Conservation (phyloP, 2,113 vertebrate genomes). For the Riparia riparia region DNA sequence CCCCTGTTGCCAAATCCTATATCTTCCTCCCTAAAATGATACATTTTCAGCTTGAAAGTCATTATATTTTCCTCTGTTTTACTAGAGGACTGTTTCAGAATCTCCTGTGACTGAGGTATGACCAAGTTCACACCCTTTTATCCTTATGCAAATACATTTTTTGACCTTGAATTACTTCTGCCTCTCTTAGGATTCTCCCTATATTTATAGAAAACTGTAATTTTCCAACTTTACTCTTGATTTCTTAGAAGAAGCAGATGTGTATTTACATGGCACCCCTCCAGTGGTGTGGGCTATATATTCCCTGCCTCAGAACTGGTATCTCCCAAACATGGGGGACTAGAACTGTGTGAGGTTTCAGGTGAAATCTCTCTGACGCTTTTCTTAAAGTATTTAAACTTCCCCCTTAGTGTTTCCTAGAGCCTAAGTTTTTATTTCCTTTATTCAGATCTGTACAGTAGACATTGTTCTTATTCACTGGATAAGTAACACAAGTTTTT, state of each 20-base stretch:
- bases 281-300: background rate
- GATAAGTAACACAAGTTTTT: background rate
- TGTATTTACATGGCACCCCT: background rate
- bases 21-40: background rate
- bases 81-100: background rate
- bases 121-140: background rate
- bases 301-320: background rate
- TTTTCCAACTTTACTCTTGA: background rate
- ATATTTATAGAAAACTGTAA: background rate
- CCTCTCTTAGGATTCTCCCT: background rate
- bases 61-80: background rate
- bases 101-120: background rate
- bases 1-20: background rate
- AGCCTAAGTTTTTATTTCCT: background rate
- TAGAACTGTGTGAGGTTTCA: background rate
- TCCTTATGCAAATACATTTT: background rate
- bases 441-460: background rate
- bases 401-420: background rate
- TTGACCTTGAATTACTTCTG: background rate
- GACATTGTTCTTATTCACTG: background rate
- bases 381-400: background rate
- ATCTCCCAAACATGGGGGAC: fast-evolving
- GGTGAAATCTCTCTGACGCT: background rate
- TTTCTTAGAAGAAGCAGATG: background rate
- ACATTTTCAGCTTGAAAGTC: background rate